Percentiles rank a stretch among this genome's conserved stretches.
These are phyloP conservation scores for Paragorgia papillata DNA, from an alignment of 92 coral and sea anemone species.

Conservation along the genomic window DNA sequence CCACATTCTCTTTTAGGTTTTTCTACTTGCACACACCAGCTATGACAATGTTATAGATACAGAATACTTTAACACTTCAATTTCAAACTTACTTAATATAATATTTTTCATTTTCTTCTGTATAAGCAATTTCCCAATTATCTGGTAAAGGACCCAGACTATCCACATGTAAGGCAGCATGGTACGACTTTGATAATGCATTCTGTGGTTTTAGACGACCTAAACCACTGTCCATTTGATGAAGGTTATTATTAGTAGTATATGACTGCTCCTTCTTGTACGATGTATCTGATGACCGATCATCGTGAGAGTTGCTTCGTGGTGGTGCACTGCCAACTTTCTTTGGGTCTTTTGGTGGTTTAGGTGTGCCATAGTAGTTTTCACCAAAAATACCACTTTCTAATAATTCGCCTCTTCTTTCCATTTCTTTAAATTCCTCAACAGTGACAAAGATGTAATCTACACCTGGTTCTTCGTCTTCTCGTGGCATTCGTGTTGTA, in stretches of 20 bases:
- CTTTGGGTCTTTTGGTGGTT: constrained; percentile 77
- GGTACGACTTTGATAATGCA: constrained; percentile 31
- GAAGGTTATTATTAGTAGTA: constrained; percentile 20
- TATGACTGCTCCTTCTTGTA: constrained; percentile 2
- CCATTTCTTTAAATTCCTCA: constrained; percentile 75
- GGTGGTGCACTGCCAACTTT: constrained; percentile 17
- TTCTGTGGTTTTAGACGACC: constrained; percentile 26
- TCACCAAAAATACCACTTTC: constrained; percentile 94
- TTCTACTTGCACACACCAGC: too few relatives aligned
- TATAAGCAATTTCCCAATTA: constrained; percentile 95
- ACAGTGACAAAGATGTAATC: constrained; percentile 84
- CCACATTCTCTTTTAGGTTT: too few relatives aligned
- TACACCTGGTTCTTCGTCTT: constrained; percentile 85
- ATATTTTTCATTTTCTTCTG: constrained; percentile 88
- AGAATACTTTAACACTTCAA: too few relatives aligned
- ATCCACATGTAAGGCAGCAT: constrained; percentile 50
- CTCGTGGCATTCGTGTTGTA: constrained; percentile 89
- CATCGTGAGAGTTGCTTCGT: constrained; percentile 10
- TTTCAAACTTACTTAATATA: constrained; percentile 85
- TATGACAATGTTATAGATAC: too few relatives aligned
- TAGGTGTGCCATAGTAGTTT: constrained; percentile 95
- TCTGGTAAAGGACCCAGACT: constrained; percentile 80
- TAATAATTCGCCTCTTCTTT: constrained; percentile 75
- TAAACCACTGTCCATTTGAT: constrained; percentile 35
- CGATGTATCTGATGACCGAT: constrained; percentile 40